Evolutionary conservation across 2,888 invertebrate species (phyloP), one percentile per base, ranked within the genome.

Genomic region (Rapana venosa): DNA sequence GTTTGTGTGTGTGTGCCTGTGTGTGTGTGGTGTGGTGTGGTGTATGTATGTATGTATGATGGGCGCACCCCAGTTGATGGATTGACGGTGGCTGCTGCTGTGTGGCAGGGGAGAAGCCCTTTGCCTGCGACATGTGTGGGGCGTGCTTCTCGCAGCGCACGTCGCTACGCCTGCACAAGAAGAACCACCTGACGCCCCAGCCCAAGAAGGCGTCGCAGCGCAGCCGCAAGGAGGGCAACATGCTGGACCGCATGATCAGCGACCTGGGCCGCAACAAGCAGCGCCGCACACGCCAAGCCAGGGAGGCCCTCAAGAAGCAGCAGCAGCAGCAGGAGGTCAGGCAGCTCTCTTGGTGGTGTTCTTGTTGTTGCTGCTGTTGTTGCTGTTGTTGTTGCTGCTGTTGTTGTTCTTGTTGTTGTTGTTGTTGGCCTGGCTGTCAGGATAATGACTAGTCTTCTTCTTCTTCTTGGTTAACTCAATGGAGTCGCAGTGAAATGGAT

Each of bases 161-260:
- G 17, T 89, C 89, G 8, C 84, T 89, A 47, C 89, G 89, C 17
- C 85, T 85, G 47, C 89, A 89, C 85, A 70, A 56, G 32, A 89
- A 89, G 84, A 89, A 84, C 85, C 89, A 89, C 85, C 85, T 89
- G 36, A 89, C 74, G 77, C 89, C 89, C 15, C 85, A 74, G 70
- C 47, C 74, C 47, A 89, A 89, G 74, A 84, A 77, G 83, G 8
- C 74, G n/a, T 35, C 36, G 35, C 56, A 22, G 84, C 56, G 84
- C n/a, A 30, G 79, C 15, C 22, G 20, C 32, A 32, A 66, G 26
- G 70, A 89, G 74, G 89, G 89, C 85, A 89, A 84, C 74, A 89
- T 84, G 36, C 77, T 89, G 84, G 89, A 89, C 85, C 89, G 89
- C 56, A 89, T 89, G 89, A 89, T 89, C 36, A 89, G 89, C 89